Base-by-base conservation (phyloP, 2,888 invertebrate genomes). In the Ellobium chinense region DNA sequence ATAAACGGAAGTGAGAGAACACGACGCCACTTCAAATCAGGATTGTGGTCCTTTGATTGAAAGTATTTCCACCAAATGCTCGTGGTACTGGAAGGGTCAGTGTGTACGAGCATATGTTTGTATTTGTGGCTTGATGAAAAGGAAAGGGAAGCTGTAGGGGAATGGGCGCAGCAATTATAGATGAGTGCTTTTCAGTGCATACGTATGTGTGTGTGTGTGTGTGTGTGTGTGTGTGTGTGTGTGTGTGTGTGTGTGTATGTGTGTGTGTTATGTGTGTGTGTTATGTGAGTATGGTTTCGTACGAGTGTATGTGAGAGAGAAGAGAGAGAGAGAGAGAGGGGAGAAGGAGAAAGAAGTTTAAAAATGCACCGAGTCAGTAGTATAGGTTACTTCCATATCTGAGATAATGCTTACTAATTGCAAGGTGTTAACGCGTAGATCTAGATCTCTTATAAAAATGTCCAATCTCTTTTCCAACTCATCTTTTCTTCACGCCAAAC, bases 21-120 rank as follows among this genome's bases (percentile, higher is more conserved):
- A 46, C 54, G 2, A 31, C 65, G 24, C 62, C 39, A 46, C 60
- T 39, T 39, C 62, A 27, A 62, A 62, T 73, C 36, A 73, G 73
- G 65, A 75, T 75, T 65, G 29, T 4, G 39, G n/a, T 65, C 63
- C 63, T 46, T 24, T 21, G n/a, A 46, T 27, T 54, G 39, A 54
- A 39, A 65, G 37, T 18, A 12, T 46, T 46, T 46, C 9, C 46
- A 12, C 46, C 18, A 46, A 46, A 18, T 46, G 46, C 46, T 46
- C n/a, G 46, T 46, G 46, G 46, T 12, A 18, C 18, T 18, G 18
- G 46, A 18, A 46, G 46, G 18, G 9, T n/a, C n/a, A n/a, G n/a
- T n/a, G n/a, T n/a, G n/a, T n/a, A n/a, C n/a, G n/a, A n/a, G n/a
- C n/a, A n/a, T n/a, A n/a, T n/a, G n/a, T n/a, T n/a, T n/a, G n/a